Base-by-base conservation (phyloP, 2,888 invertebrate genomes). In the Nesidiocoris tenuis region DNA sequence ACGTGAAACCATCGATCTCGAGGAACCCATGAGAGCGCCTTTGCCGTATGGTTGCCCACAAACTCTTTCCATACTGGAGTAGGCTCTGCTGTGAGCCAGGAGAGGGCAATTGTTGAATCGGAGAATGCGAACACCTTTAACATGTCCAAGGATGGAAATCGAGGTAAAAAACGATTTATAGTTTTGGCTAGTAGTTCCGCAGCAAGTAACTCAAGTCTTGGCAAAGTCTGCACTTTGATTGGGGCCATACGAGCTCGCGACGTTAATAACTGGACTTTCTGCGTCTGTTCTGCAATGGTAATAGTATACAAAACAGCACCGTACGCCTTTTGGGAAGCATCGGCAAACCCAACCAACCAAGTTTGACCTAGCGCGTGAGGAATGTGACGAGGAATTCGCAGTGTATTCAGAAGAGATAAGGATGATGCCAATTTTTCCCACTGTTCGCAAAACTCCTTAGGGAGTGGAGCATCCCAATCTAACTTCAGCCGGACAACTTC, bases 11-110 rank as follows among this genome's bases (percentile, higher is more conserved):
- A 65, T 1, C 65, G 1, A 1, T n/a, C n/a, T 1, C 7, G 1
- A 12, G 65, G n/a, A n/a, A 65, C 18, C 1, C 2, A 18, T 2
- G 16, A 18, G 16, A 65, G 17, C 2, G n/a, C 39, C 1, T 25
- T 2, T n/a, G 65, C 1, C 1, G 18, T 23, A 5, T 18, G 1
- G 17, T 25, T 65, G 1, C 65, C 65, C 39, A 65, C 65, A 23
- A 25, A 25, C 9, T 5, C 12, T 12, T 65, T 65, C 65, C 25
- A 65, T 16, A 25, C 9, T 2, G 65, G 25, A 3, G 65, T 39
- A 17, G 65, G 65, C 9, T 24, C 1, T 16, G 65, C 65, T 18
- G 65, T 65, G 0, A 65, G 1, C 65, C 65, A 65, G 18, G 25
- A 65, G 1, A 65, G 61, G 1, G n/a, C 65, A 25, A 65, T 23